Conservation (phyloP, 2,888 invertebrate genomes). For the Nomada flava region DNA sequence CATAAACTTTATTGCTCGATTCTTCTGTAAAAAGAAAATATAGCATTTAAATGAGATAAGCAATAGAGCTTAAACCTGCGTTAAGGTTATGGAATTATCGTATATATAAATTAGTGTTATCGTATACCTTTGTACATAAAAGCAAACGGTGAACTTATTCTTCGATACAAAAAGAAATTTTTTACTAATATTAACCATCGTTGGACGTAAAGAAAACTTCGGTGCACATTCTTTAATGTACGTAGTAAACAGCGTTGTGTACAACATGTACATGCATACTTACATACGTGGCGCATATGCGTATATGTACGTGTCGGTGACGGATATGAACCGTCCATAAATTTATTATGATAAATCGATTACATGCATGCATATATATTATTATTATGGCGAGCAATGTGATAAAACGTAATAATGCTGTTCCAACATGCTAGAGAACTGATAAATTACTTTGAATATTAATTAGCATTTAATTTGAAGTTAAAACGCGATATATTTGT, state of each 20-base stretch:
- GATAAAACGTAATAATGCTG: background rate
- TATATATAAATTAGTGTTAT: background rate
- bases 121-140: background rate
- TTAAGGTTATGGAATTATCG: constrained; percentile 25
- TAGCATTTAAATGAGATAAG: background rate
- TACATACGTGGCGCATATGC: background rate
- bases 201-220: constrained; percentile 3
- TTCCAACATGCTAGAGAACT: background rate
- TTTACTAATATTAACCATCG: background rate
- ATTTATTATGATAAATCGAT: background rate
- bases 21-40: background rate
- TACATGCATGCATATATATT: background rate
- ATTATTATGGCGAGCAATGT: background rate
- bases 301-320: background rate
- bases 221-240: background rate
- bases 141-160: background rate
- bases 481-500: too few species aligned
- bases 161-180: background rate
- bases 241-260: background rate
- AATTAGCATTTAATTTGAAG: background rate
- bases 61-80: background rate
- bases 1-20: constrained; percentile 95
- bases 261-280: too few species aligned
- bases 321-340: constrained; percentile 8
- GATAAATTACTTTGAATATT: background rate